Evolutionary conservation across 2,797 vertebrate species (phyloP).

Genomic region (Merluccius polli): DNA sequence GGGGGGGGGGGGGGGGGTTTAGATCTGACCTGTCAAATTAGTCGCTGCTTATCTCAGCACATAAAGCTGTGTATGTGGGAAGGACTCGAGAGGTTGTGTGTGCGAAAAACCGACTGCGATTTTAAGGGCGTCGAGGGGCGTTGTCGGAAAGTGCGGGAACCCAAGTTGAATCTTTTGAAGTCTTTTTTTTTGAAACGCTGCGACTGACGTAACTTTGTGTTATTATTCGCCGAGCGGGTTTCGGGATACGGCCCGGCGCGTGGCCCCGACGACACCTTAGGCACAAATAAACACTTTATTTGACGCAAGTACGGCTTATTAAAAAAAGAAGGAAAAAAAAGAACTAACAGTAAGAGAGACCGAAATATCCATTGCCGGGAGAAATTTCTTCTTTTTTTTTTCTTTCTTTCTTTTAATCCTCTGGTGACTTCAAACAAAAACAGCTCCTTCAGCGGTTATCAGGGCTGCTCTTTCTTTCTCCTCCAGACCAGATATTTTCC

Average conservation of each 20-base stretch:
- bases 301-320: conserved; percentile 27
- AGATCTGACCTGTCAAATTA: background rate
- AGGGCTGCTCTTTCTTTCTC: conserved; percentile 5
- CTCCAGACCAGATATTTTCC: background rate
- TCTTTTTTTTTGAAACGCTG: no score
- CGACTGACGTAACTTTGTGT: background rate
- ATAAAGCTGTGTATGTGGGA: background rate
- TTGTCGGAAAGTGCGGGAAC: background rate
- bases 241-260: background rate
- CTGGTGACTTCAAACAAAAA: conserved; percentile 25
- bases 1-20: background rate
- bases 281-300: conserved; percentile 30
- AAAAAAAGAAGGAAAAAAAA: conserved; percentile 9
- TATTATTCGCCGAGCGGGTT: background rate
- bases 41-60: background rate
- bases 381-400: conserved; percentile 18
- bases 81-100: background rate
- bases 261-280: conserved; percentile 35
- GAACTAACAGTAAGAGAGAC: conserved; percentile 6
- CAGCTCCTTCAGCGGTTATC: conserved; percentile 33
- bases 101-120: background rate
- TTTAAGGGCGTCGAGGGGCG: background rate
- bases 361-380: conserved; percentile 33
- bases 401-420: conserved; percentile 12
- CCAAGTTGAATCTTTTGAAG: background rate